These are phyloP conservation scores for Heliconius cydno DNA, from an alignment of 2,888 invertebrate genomes.

Conservation along the genomic window DNA sequence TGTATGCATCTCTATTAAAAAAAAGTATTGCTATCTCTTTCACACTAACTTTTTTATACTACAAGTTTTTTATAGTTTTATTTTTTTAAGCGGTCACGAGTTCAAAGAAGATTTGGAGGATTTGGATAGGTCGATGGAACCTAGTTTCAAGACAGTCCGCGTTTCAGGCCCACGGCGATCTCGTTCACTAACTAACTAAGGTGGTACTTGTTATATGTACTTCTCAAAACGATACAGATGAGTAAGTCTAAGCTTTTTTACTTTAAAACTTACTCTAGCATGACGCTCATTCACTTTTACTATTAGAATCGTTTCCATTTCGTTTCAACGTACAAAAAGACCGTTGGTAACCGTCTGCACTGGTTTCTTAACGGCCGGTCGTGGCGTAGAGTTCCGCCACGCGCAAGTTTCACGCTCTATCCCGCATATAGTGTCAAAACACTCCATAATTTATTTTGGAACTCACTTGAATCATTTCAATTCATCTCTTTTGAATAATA, in stretches of 20 bases:
- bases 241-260: neutral
- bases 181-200: neutral
- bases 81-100: neutral
- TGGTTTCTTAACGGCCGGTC: neutral
- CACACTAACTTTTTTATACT: neutral
- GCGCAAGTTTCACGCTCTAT: neutral
- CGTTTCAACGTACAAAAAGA: conserved; percentile 1
- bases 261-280: conserved; percentile 26
- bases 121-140: neutral
- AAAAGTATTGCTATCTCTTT: conserved; percentile 4
- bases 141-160: too few species aligned
- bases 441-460: too few species aligned
- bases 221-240: neutral
- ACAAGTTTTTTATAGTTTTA: conserved; percentile 10
- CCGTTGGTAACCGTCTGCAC: conserved; percentile 8
- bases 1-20: neutral
- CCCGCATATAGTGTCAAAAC: too few species aligned
- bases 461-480: neutral
- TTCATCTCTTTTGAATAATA: neutral
- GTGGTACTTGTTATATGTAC: neutral
- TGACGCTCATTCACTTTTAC: conserved; percentile 28
- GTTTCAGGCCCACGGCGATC: too few species aligned
- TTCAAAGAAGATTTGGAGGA: neutral
- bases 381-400: neutral
- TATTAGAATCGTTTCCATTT: conserved; percentile 30